A percentile compares a stretch with the other conserved stretches of the same genome.
These are phyloP conservation scores for Antitype chi DNA, from an alignment of 2,888 invertebrate genomes.

Conservation along the genomic window DNA sequence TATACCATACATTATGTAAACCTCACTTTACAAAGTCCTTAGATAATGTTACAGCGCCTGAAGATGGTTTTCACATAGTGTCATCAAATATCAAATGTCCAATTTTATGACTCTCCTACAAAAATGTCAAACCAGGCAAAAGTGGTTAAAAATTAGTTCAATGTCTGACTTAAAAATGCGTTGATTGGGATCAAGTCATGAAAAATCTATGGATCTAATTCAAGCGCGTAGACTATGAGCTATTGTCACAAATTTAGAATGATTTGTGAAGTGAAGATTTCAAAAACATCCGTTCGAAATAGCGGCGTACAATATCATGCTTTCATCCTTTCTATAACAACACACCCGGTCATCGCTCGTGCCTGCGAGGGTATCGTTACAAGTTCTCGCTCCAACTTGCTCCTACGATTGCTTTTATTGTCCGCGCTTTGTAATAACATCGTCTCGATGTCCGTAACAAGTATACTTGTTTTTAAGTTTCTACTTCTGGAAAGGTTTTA, in stretches of 20 bases:
- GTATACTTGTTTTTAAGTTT: slow-evolving; percentile 47
- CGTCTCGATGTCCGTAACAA: slow-evolving; percentile 46
- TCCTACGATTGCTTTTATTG: slow-evolving; percentile 62
- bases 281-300: not conserved
- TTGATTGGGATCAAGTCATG: not conserved
- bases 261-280: not conserved
- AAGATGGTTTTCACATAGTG: not conserved
- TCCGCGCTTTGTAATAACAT: slow-evolving; percentile 34
- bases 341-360: not conserved
- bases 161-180: not conserved
- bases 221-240: not conserved
- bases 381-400: slow-evolving; percentile 51
- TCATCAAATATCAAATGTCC: not conserved
- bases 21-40: not conserved
- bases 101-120: not conserved
- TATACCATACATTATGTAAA: too few relatives aligned
- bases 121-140: not conserved
- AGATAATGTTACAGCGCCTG: not conserved
- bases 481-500: slow-evolving; percentile 39
- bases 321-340: not conserved
- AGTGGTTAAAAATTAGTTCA: not conserved
- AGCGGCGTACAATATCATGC: not conserved
- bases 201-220: not conserved
- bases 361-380: slow-evolving; percentile 29
- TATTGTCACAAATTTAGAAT: not conserved